Evolutionary conservation across 92 coral and sea anemone species (phyloP).

Genomic region (Meandrina meandrites): DNA sequence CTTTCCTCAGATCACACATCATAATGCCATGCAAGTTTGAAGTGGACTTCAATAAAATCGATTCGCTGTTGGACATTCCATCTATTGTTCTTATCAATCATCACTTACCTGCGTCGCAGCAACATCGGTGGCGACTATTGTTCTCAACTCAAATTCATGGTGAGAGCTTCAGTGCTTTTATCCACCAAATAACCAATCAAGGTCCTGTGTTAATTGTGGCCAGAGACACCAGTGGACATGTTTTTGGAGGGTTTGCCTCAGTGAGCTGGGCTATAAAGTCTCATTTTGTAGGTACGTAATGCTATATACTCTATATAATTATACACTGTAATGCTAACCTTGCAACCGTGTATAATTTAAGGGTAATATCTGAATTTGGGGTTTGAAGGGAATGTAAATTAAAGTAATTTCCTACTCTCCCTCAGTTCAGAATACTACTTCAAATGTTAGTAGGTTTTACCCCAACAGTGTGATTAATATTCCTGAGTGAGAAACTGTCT

Average conservation of each 20-base stretch:
- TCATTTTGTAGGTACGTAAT: conserved; percentile 76
- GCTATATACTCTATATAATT: too few relatives aligned
- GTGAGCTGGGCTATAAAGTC: conserved; percentile 89
- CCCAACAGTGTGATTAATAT: too few relatives aligned
- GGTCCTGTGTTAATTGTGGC: conserved; percentile 79
- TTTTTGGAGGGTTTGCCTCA: conserved; percentile 98
- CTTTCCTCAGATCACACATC: conserved; percentile 55
- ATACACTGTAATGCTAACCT: too few relatives aligned
- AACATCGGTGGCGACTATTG: conserved; percentile 87
- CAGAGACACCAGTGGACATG: conserved; percentile 73
- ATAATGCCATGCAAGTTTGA: conserved; percentile 90
- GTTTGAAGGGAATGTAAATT: too few relatives aligned
- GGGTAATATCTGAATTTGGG: too few relatives aligned
- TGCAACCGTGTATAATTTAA: background rate
- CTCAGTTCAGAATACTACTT: too few relatives aligned
- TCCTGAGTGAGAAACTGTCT: too few relatives aligned
- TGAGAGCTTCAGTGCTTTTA: conserved; percentile 86
- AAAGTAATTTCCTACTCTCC: too few relatives aligned
- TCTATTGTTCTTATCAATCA: conserved; percentile 76
- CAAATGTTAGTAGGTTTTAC: too few relatives aligned
- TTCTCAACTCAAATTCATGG: conserved; percentile 88
- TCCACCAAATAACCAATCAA: conserved; percentile 86
- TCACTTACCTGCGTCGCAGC: conserved; percentile 67
- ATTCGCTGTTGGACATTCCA: conserved; percentile 76
- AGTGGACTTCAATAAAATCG: conserved; percentile 67